These are phyloP conservation scores for Scaptomyza reducta DNA, from an alignment of 2,888 invertebrate genomes.

Conservation along the genomic window DNA sequence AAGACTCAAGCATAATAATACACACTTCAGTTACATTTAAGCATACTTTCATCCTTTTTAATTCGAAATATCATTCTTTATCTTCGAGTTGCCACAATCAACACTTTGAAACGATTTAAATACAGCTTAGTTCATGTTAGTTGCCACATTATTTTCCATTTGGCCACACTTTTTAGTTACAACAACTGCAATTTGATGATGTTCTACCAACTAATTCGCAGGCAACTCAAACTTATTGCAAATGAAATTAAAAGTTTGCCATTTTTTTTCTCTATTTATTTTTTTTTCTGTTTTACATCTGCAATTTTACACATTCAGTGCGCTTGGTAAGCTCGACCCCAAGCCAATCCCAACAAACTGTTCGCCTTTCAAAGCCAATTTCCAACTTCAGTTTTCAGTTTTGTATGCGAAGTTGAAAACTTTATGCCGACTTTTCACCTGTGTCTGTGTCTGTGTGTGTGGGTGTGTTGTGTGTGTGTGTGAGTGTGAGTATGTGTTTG, in stretches of 20 bases:
- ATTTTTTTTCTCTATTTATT: neutral
- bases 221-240: conserved; percentile 55
- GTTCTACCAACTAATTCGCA: conserved; percentile 33
- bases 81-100: too few relatives aligned
- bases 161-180: conserved; percentile 14
- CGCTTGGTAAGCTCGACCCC: conserved; percentile 16
- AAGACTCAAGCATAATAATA: too few relatives aligned
- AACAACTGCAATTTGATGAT: conserved; percentile 34
- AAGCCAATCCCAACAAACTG: conserved; percentile 51
- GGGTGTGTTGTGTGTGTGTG: conserved; percentile 2
- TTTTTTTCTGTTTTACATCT: conserved; percentile 19
- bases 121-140: neutral
- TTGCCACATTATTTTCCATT: conserved; percentile 1
- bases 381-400: conserved; percentile 66
- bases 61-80: too few relatives aligned
- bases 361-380: conserved; percentile 48
- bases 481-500: neutral
- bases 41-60: too few relatives aligned
- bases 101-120: neutral
- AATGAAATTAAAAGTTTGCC: conserved; percentile 71
- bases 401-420: conserved; percentile 54
- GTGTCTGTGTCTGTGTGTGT: conserved; percentile 16
- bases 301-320: conserved; percentile 23
- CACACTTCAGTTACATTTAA: too few relatives aligned
- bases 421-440: conserved; percentile 57